A percentile compares a stretch with the other conserved stretches of the same genome.
These are phyloP conservation scores for Struthio camelus DNA, from an alignment of 2,113 vertebrate species.

Conservation along the genomic window DNA sequence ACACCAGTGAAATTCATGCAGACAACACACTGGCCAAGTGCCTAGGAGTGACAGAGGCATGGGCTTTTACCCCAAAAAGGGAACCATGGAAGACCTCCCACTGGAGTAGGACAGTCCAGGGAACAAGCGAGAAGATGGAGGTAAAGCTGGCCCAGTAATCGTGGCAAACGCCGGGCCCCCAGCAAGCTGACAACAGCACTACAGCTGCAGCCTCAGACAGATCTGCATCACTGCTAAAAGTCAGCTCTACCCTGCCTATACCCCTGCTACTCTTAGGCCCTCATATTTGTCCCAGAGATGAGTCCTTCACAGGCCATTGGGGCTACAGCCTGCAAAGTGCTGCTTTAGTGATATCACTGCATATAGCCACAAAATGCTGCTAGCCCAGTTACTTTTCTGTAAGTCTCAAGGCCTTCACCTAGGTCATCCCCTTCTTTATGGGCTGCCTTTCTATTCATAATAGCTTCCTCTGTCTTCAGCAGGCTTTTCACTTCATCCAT, in stretches of 20 bases:
- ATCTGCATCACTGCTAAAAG: background rate
- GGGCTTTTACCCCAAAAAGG: background rate
- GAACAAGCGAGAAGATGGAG: background rate
- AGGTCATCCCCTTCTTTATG: background rate
- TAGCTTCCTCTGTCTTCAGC: background rate
- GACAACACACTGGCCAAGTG: background rate
- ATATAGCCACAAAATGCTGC: accelerated
- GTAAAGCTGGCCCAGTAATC: accelerated
- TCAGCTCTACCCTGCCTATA: background rate
- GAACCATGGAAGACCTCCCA: background rate
- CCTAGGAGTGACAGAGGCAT: background rate
- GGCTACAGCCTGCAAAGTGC: background rate
- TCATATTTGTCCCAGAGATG: background rate
- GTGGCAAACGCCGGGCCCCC: accelerated
- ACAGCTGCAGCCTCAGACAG: background rate
- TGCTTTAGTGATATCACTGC: background rate
- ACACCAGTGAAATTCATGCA: background rate
- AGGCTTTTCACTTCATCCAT: background rate
- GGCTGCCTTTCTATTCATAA: background rate
- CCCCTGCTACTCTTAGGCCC: accelerated
- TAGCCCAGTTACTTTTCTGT: background rate
- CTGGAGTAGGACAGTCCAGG: background rate
- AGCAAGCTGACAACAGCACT: background rate
- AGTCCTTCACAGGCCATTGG: background rate
- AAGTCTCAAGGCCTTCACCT: background rate